phyloP scores from a whole-genome alignment of 2,888 invertebrate species.

The Plebejus argus region DNA sequence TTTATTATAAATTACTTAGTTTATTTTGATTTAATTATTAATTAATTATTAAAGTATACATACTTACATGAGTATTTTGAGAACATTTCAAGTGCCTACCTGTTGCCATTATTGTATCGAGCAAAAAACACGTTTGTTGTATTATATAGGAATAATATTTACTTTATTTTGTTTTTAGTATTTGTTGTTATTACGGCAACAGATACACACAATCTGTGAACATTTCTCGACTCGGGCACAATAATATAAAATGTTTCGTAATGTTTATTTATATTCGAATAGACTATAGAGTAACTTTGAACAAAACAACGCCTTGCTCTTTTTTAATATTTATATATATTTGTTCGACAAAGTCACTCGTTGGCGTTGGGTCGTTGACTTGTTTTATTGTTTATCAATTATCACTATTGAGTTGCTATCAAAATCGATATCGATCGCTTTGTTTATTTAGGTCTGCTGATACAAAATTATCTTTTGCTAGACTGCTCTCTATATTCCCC shows the following conservation, averaged over 20 bases:
- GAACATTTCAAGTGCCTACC: too few species aligned
- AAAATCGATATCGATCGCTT: not conserved
- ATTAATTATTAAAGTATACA: too few species aligned
- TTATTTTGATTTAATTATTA: too few species aligned
- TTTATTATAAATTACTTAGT: too few species aligned
- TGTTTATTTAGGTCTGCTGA: conserved; percentile 3
- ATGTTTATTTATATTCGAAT: not conserved
- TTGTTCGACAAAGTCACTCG: not conserved
- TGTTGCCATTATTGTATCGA: too few species aligned
- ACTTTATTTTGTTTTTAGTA: too few species aligned
- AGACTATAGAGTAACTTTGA: not conserved
- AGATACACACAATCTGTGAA: too few species aligned
- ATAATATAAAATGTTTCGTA: not conserved
- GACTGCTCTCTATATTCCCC: not conserved
- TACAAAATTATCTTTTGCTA: not conserved
- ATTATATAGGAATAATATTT: too few species aligned
- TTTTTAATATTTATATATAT: not conserved
- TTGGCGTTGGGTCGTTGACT: conserved; percentile 1
- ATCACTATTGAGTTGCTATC: not conserved
- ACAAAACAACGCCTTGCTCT: not conserved
- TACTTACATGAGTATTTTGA: too few species aligned
- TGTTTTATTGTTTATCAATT: not conserved
- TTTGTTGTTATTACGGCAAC: too few species aligned
- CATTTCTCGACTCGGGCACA: not conserved
- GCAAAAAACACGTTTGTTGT: too few species aligned